Base-by-base conservation (phyloP, 2,113 vertebrate genomes). In the Sceloporus tristichus region DNA sequence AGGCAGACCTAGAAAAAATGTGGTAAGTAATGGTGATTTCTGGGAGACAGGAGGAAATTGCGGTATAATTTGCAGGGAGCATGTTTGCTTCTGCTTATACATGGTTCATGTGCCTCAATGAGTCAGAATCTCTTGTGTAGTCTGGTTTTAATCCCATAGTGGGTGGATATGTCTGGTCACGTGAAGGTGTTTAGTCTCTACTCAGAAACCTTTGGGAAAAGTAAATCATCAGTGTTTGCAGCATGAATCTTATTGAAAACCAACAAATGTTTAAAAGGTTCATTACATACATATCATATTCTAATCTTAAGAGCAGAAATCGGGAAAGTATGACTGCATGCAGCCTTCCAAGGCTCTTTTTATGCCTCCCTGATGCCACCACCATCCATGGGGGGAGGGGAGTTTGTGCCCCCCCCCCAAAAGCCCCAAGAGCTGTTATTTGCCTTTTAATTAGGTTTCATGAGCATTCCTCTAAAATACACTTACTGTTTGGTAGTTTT, bases 1-100 rank as follows among this genome's bases (percentile, higher is more conserved):
- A 80, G 99, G 99, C 90, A 95, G 99, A 90, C 99, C 99, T 0
- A 96, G 99, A 86, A 99, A 99, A 92, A 96, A 98, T 14, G 94
- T 98, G 1, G 98, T 98, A 82, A 96, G 98, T 94, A 2, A 70
- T 84, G 79, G 70, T 91, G 0, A 77, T 88, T 75, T 95, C 91
- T 16, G 54, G 0, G 54, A 56, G 88, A 21, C 68, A 91, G 56
- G 5, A 94, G 87, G 68, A 2, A 0, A 89, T 90, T 40, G 88
- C 93, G 91, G 90, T 79, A 0, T 10, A 56, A 34, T 66, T 4
- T 25, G 82, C 40, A 48, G 3, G 54, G 8, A 53, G 16, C 53
- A 18, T 59, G 54, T 79, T 77, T 16, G 73, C 16, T 80, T 79
- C 25, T 6, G 6, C 65, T 1, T 71, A 19, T 18, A 16, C 53